A percentile compares a stretch with the other conserved stretches of the same genome.
phyloP scores from a whole-genome alignment of 2,113 vertebrate species.

The Fulmarus glacialis region DNA sequence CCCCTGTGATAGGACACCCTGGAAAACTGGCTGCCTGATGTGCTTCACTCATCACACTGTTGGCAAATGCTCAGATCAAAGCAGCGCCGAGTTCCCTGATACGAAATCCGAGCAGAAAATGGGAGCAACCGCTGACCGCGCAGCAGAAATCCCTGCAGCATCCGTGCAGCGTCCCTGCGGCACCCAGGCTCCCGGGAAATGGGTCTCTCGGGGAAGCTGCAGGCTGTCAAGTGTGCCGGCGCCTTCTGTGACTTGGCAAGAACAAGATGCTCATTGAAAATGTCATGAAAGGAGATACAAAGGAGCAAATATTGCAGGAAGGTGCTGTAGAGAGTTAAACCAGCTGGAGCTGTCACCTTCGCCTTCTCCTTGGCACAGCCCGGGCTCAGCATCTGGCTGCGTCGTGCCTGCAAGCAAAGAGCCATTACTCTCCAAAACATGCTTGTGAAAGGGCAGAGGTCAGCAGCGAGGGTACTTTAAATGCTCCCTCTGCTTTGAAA shows the following conservation, averaged over 20 bases:
- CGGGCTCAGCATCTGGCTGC: accelerated
- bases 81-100: not conserved
- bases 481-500: constrained; percentile 10
- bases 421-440: not conserved
- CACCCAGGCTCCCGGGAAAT: not conserved
- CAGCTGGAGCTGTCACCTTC: not conserved
- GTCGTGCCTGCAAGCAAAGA: not conserved
- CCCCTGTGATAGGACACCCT: accelerated
- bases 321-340: not conserved
- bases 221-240: not conserved
- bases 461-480: accelerated
- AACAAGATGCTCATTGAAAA: not conserved
- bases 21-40: not conserved
- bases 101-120: not conserved
- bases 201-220: not conserved
- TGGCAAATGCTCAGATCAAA: not conserved
- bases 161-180: not conserved
- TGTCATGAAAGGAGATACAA: accelerated
- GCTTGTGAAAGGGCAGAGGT: not conserved
- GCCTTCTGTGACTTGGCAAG: not conserved
- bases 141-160: not conserved
- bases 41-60: accelerated
- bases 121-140: accelerated
- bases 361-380: not conserved
- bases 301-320: not conserved